Percentiles rank a stretch among this genome's conserved stretches.
Evolutionary conservation across 2,888 invertebrate genomes (phyloP).

Genomic region (Cosmorhoe ocellata): DNA sequence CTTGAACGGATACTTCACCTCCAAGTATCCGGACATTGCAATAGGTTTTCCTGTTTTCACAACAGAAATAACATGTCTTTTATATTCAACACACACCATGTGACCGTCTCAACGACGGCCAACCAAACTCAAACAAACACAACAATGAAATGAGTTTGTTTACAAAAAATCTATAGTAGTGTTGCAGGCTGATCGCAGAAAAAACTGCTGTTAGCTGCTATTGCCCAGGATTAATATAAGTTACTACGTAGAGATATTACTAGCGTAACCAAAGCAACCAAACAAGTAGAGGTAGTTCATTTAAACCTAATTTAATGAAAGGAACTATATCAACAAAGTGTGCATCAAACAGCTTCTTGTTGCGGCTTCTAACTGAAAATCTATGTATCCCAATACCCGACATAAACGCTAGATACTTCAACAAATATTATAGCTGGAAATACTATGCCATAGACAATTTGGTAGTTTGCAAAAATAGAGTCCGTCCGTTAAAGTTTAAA

Average conservation of each 20-base stretch:
- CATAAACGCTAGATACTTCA: not conserved
- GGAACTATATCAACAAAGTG: too few relatives aligned
- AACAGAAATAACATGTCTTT: slow-evolving; percentile 22
- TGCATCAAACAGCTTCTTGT: too few relatives aligned
- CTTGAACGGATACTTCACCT: slow-evolving; percentile 84
- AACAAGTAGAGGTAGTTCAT: too few relatives aligned
- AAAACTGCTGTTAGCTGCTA: not conserved
- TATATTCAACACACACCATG: slow-evolving; percentile 37
- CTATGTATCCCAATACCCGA: too few relatives aligned
- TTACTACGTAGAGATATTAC: too few relatives aligned
- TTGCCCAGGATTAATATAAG: too few relatives aligned
- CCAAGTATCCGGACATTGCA: slow-evolving; percentile 81
- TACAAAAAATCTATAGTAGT: slow-evolving; percentile 16
- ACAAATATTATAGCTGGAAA: not conserved
- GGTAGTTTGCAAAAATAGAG: slow-evolving; percentile 53
- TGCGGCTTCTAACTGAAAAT: too few relatives aligned
- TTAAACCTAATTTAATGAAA: too few relatives aligned
- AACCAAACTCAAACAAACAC: slow-evolving; percentile 33
- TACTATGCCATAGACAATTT: not conserved
- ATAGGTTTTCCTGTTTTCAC: slow-evolving; percentile 28
- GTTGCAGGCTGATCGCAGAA: not conserved
- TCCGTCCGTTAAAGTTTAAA: slow-evolving; percentile 71
- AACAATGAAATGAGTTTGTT: slow-evolving; percentile 10
- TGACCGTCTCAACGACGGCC: slow-evolving; percentile 21
- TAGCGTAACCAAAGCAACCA: too few relatives aligned